phyloP scores from a whole-genome alignment of 2,888 invertebrate species.

The Macroteleia sp. region DNA sequence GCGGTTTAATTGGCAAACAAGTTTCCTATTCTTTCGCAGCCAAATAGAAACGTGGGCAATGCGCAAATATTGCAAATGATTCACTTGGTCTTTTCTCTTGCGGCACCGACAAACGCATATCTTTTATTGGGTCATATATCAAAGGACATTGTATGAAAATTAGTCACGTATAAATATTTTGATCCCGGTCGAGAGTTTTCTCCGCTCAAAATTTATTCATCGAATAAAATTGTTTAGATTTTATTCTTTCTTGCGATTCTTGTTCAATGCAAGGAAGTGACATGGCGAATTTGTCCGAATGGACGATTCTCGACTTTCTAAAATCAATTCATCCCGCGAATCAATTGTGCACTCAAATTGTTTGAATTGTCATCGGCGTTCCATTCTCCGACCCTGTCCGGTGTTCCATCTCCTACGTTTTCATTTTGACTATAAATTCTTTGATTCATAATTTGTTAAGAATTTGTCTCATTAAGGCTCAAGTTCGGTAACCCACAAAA shows the following conservation, averaged over 20 bases:
- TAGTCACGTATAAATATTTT: conserved; percentile 16
- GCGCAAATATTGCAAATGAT: conserved; percentile 3
- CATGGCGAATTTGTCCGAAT: conserved; percentile 5
- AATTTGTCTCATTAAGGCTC: conserved; percentile 48
- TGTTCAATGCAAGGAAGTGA: conserved; percentile 18
- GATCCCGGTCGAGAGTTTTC: conserved; percentile 2
- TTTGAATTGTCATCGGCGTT: conserved; percentile 14
- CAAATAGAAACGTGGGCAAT: not conserved
- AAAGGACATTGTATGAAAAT: conserved; percentile 15
- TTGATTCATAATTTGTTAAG: conserved; percentile 48
- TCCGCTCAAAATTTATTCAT: conserved; percentile 6
- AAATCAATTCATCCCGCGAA: not conserved
- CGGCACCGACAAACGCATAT: conserved; percentile 24
- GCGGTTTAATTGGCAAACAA: conserved; percentile 40
- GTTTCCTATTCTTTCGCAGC: conserved; percentile 19
- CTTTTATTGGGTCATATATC: conserved; percentile 12
- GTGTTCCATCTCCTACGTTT: not conserved
- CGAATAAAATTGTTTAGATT: not conserved
- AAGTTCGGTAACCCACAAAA: conserved; percentile 42
- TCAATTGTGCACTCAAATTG: not conserved
- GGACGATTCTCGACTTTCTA: not conserved
- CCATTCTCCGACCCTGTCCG: too few relatives aligned
- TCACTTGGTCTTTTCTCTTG: conserved; percentile 8
- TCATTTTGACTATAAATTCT: conserved; percentile 10
- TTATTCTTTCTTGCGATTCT: not conserved